Conservation (phyloP, 2,888 invertebrate genomes). For the Noctua fimbriata region DNA sequence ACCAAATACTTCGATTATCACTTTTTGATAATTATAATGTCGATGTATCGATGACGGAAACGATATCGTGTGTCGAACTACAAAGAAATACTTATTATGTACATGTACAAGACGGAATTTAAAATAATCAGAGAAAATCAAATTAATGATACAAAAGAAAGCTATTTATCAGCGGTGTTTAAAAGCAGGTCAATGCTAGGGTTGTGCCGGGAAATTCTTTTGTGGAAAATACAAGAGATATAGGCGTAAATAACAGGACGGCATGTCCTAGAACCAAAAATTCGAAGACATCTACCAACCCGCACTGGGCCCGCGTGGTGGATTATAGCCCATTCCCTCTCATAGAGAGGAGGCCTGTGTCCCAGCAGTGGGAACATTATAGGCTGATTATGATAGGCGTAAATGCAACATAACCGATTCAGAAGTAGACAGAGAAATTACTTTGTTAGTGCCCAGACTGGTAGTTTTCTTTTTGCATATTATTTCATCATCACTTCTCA, state of each 20-base stretch:
- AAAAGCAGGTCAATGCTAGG: neutral
- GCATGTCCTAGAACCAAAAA: no score
- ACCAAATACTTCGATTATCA: slow-evolving; percentile 22
- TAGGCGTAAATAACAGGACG: no score
- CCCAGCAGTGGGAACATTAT: no score
- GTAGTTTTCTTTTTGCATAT: neutral
- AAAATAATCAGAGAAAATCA: neutral
- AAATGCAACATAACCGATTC: neutral
- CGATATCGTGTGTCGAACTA: slow-evolving; percentile 19
- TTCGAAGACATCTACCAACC: no score
- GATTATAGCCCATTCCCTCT: no score
- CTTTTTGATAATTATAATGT: slow-evolving; percentile 14
- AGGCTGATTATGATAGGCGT: no score
- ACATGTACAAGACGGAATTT: neutral
- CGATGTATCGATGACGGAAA: slow-evolving; percentile 26
- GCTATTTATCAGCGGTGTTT: neutral
- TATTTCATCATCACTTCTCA: neutral
- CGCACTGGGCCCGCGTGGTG: no score
- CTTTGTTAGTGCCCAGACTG: neutral
- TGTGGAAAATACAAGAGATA: neutral
- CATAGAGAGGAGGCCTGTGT: no score
- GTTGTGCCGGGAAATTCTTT: neutral
- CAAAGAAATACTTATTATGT: neutral
- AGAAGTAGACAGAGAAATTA: neutral
- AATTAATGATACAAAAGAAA: neutral